Evolutionary conservation across 2,113 vertebrate species (phyloP).

Genomic region (mouse (Mus musculus)): GRCm39 chr11:18537001-18537500

Average conservation of each 20-base stretch:
- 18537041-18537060: conserved; percentile 83
- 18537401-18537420: not conserved
- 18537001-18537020: conserved; percentile 82
- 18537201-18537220: not conserved
- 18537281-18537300: not conserved
- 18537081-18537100: conserved; percentile 81
- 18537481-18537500: not conserved
- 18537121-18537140: conserved; percentile 8
- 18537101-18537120: conserved; percentile 78
- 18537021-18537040: conserved; percentile 86
- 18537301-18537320: not conserved
- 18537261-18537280: not conserved
- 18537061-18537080: conserved; percentile 83
- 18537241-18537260: not conserved
- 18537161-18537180: not conserved
- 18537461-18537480: not conserved
- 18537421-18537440: not conserved
- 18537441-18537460: not conserved
- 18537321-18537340: not conserved
- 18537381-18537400: not conserved
- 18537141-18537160: not conserved
- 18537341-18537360: conserved; percentile 37
- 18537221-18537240: not conserved
- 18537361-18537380: not conserved
- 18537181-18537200: not conserved